phyloP scores from a whole-genome alignment of 2,888 invertebrate species.

The Pyrrhosoma nymphula region DNA sequence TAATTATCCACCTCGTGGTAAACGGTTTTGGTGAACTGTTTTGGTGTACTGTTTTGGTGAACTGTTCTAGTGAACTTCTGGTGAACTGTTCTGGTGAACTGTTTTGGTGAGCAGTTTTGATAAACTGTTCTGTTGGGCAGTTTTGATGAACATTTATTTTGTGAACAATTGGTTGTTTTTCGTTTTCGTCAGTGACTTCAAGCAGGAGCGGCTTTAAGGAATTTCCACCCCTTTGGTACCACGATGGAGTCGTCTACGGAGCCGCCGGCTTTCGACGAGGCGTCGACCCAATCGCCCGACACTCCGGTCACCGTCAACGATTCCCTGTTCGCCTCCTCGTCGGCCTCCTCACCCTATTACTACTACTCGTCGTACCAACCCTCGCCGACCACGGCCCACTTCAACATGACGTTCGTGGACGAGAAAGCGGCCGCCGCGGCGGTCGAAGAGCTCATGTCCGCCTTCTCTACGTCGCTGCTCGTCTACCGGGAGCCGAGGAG shows the following conservation, averaged over 20 bases:
- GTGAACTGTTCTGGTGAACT: no score
- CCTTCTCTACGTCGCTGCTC: conserved; percentile 60
- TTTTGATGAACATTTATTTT: no score
- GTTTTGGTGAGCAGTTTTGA: no score
- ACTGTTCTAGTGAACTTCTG: no score
- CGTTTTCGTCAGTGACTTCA: no score
- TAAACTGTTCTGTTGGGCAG: no score
- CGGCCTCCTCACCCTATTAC: neutral
- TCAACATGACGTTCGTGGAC: conserved; percentile 42
- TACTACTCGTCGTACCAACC: neutral
- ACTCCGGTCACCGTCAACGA: neutral
- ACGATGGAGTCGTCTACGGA: neutral
- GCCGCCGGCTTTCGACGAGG: neutral
- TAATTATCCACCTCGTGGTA: no score
- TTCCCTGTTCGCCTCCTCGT: neutral
- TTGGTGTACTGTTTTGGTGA: no score
- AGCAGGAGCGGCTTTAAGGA: no score
- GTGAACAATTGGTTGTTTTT: no score
- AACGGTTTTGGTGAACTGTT: no score
- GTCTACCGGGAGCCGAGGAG: conserved; percentile 68
- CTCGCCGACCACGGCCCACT: neutral
- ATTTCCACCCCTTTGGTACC: neutral
- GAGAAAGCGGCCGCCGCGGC: conserved; percentile 51
- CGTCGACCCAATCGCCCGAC: neutral
- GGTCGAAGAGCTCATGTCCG: conserved; percentile 64